Evolutionary conservation across 2,888 invertebrate genomes (phyloP).

Genomic region (Himalopsyche japonica): DNA sequence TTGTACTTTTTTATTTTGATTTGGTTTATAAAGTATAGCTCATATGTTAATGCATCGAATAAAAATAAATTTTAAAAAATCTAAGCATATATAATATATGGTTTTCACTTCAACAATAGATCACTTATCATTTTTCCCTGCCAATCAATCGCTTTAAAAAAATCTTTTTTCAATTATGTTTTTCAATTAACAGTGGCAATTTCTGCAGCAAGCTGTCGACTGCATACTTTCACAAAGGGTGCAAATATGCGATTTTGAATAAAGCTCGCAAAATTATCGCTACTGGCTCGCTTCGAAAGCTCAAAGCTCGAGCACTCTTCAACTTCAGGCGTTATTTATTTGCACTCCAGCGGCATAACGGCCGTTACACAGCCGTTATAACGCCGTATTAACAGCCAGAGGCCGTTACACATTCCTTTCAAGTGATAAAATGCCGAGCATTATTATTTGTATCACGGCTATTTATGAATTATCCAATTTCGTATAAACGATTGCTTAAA

Average conservation of each 20-base stretch:
- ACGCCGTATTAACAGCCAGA: not conserved
- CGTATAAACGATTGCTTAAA: not conserved
- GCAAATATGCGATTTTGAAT: not conserved
- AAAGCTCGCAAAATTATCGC: not conserved
- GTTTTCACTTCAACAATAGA: too few relatives aligned
- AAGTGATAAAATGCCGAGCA: not conserved
- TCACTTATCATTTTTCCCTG: too few relatives aligned
- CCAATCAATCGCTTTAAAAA: too few relatives aligned
- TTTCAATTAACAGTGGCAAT: not conserved
- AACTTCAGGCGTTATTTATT: slow-evolving; percentile 5
- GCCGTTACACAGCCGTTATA: slow-evolving; percentile 3
- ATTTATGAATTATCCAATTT: not conserved
- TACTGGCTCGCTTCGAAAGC: not conserved
- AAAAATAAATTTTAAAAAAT: too few relatives aligned
- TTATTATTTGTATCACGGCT: not conserved
- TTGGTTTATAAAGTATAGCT: too few relatives aligned
- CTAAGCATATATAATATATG: too few relatives aligned
- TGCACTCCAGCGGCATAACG: not conserved
- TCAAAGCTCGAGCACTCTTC: not conserved
- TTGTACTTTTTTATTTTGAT: too few relatives aligned
- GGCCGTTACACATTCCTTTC: not conserved
- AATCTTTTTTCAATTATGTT: not conserved
- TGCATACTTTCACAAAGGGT: not conserved
- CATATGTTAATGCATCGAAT: too few relatives aligned
- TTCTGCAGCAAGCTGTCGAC: not conserved